These are phyloP conservation scores for Metellina segmentata DNA, from an alignment of 2,888 invertebrate species.

Conservation along the genomic window DNA sequence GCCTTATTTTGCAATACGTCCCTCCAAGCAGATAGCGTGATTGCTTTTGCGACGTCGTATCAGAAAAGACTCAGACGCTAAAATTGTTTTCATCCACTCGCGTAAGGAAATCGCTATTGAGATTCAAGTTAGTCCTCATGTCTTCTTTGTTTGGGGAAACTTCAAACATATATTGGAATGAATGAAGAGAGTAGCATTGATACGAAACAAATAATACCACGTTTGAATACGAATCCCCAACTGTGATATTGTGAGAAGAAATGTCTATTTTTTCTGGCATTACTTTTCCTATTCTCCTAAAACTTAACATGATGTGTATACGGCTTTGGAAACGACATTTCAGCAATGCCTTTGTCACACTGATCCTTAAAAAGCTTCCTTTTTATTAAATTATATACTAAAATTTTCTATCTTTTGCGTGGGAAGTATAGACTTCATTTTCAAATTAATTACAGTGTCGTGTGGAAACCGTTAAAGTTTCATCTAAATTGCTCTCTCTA, in stretches of 20 bases:
- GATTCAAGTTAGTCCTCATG: background rate
- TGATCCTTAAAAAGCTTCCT: too few relatives aligned
- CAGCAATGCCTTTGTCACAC: background rate
- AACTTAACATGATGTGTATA: background rate
- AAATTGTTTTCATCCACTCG: constrained; percentile 26
- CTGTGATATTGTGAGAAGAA: background rate
- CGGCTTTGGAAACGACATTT: background rate
- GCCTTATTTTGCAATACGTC: constrained; percentile 62
- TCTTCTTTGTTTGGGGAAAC: background rate
- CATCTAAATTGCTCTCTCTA: too few relatives aligned
- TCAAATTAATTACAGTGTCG: too few relatives aligned
- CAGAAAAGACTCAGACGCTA: constrained; percentile 26
- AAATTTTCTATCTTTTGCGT: too few relatives aligned
- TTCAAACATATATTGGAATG: background rate
- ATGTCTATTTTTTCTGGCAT: background rate
- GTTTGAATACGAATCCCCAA: constrained; percentile 9
- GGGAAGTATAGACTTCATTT: too few relatives aligned
- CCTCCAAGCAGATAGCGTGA: constrained; percentile 44
- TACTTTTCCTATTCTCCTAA: background rate
- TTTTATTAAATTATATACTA: too few relatives aligned
- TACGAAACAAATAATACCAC: background rate
- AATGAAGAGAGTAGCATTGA: background rate
- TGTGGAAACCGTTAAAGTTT: too few relatives aligned
- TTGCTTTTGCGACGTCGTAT: constrained; percentile 54
- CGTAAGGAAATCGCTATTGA: background rate